Evolutionary conservation across 2,888 invertebrate genomes (phyloP).

Genomic region (Hyalella azteca): DNA sequence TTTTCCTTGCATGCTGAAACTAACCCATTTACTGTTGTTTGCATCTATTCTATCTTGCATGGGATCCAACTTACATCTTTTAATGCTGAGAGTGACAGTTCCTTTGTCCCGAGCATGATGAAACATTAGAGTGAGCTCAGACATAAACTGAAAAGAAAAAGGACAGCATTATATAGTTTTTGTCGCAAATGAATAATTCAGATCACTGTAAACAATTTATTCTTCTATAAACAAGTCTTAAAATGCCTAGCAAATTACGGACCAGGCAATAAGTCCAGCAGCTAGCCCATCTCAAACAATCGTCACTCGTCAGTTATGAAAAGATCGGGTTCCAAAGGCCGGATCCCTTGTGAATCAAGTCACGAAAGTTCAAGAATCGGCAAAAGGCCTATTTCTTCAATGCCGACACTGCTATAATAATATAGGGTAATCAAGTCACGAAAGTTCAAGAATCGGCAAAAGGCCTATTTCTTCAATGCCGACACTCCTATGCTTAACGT

Average conservation of each 20-base stretch:
- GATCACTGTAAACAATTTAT: neutral
- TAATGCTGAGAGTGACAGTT: constrained; percentile 50
- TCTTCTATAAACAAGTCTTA: neutral
- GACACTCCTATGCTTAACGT: neutral
- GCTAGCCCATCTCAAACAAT: neutral
- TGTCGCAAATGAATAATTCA: neutral
- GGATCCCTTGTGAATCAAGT: too few relatives aligned
- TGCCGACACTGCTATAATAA: neutral
- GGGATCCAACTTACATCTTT: constrained; percentile 53
- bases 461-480: neutral
- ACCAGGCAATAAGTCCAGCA: neutral
- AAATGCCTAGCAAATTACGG: neutral
- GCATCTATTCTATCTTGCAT: too few relatives aligned
- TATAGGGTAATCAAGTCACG: neutral
- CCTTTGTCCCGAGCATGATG: constrained; percentile 54
- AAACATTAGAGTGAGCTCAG: constrained; percentile 58
- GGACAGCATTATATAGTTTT: neutral
- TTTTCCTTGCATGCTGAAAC: too few relatives aligned
- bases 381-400: neutral
- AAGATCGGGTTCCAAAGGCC: neutral
- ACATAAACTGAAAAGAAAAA: constrained; percentile 55
- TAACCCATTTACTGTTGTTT: too few relatives aligned
- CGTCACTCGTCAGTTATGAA: neutral
- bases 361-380: too few relatives aligned
- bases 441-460: neutral